Evolutionary conservation across 2,888 invertebrate species (phyloP).

Genomic region (Tenodera sinensis): DNA sequence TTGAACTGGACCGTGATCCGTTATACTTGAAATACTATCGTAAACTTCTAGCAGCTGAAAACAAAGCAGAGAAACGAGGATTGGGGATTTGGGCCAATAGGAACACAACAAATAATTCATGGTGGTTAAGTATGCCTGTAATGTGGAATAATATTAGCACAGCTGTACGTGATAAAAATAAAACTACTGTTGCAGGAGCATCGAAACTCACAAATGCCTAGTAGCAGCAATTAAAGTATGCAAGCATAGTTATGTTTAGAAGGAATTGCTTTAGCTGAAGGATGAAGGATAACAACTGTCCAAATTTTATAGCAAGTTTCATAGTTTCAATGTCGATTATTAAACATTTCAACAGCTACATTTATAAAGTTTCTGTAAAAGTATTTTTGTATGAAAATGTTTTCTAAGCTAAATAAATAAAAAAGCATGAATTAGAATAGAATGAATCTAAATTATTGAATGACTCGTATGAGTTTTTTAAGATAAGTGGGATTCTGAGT

Average conservation of each 20-base stretch:
- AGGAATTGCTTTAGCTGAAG: too few species aligned
- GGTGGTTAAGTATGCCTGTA: not conserved
- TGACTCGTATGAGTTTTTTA: too few species aligned
- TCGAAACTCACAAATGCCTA: not conserved
- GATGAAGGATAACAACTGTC: too few species aligned
- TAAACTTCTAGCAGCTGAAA: conserved; percentile 46
- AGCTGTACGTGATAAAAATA: not conserved
- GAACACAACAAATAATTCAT: not conserved
- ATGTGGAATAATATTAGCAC: not conserved
- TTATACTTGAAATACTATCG: conserved; percentile 44
- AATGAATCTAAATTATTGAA: too few species aligned
- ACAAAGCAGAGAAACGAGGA: conserved; percentile 46
- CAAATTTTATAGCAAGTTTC: too few species aligned
- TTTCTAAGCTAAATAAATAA: too few species aligned
- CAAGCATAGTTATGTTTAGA: not conserved
- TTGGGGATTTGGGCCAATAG: conserved; percentile 46
- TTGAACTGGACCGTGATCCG: conserved; percentile 37
- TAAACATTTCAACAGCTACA: too few species aligned
- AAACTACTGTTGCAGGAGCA: not conserved
- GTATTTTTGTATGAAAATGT: too few species aligned
- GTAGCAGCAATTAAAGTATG: not conserved
- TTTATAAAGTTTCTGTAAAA: too few species aligned
- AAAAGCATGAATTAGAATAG: too few species aligned
- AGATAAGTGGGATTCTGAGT: too few species aligned
- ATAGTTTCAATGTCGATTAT: too few species aligned